A percentile compares a stretch with the other conserved stretches of the same genome.
These are phyloP conservation scores for Aphidius gifuensis DNA, from an alignment of 1,140 invertebrate species.

Conservation along the genomic window DNA sequence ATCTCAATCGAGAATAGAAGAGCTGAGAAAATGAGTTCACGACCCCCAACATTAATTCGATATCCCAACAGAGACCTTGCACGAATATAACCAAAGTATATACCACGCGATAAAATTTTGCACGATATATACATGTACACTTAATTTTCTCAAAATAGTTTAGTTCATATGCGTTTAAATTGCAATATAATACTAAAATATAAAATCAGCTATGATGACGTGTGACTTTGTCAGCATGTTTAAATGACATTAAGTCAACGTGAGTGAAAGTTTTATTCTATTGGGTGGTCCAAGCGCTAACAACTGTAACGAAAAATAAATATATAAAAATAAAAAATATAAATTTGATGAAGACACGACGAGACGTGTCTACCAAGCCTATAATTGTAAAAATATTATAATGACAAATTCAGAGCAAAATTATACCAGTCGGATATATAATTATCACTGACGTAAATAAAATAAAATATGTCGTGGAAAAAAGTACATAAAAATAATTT, in stretches of 20 bases:
- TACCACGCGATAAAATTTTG: constrained; percentile 15
- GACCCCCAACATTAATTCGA: background rate
- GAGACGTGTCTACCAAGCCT: background rate
- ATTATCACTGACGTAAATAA: too few relatives aligned
- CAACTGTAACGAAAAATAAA: background rate
- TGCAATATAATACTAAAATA: background rate
- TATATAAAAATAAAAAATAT: background rate
- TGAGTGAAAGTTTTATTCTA: constrained; percentile 32
- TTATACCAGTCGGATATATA: too few relatives aligned
- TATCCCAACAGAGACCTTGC: background rate
- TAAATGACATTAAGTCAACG: constrained; percentile 38
- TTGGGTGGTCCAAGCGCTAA: constrained; percentile 30
- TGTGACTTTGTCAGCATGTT: background rate
- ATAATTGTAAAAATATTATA: constrained; percentile 4
- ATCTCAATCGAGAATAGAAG: background rate
- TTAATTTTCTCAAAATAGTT: constrained; percentile 1
- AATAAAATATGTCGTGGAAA: too few relatives aligned
- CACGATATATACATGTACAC: too few relatives aligned
- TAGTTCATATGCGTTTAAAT: background rate
- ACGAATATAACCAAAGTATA: constrained; percentile 14
- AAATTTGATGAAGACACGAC: background rate
- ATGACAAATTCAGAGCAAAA: background rate
- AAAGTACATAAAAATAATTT: too few relatives aligned
- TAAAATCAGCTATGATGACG: constrained; percentile 5
- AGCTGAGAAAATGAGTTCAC: background rate